These are phyloP conservation scores for Cinclus mexicanus DNA, from an alignment of 2,113 vertebrate genomes.

Conservation along the genomic window DNA sequence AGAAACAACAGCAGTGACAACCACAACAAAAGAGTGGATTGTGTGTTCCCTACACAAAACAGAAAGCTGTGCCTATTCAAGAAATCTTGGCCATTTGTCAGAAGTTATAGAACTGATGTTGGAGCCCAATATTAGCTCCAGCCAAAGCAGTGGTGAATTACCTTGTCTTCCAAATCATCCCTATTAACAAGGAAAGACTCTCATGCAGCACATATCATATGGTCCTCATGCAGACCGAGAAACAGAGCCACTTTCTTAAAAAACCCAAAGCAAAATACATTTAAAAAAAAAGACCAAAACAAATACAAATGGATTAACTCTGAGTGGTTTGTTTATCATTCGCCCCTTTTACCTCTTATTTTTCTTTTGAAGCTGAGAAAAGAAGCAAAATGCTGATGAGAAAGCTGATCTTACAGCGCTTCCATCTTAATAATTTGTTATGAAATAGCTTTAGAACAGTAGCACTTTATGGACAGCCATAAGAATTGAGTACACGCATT, in stretches of 20 bases:
- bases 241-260: constrained; percentile 14
- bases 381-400: not conserved
- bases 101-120: constrained; percentile 49
- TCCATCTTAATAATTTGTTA: not conserved
- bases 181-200: not conserved
- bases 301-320: not conserved
- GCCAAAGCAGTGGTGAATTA: constrained; percentile 44
- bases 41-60: constrained; percentile 56
- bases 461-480: not conserved
- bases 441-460: not conserved
- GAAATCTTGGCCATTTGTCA: constrained; percentile 62
- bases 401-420: not conserved
- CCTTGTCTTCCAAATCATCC: constrained; percentile 24
- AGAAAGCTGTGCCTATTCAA: constrained; percentile 64
- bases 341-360: constrained; percentile 20
- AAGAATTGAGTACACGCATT: not conserved
- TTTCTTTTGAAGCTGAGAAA: constrained; percentile 19
- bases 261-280: not conserved
- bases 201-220: not conserved
- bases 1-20: constrained; percentile 58
- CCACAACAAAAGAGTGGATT: constrained; percentile 65
- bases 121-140: constrained; percentile 45
- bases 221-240: not conserved
- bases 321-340: not conserved
- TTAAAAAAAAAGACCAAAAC: not conserved